Evolutionary conservation across 35 echinoderm and acorn worm genomes (phyloP).

Genomic region (Apostichopus parvimensis): DNA sequence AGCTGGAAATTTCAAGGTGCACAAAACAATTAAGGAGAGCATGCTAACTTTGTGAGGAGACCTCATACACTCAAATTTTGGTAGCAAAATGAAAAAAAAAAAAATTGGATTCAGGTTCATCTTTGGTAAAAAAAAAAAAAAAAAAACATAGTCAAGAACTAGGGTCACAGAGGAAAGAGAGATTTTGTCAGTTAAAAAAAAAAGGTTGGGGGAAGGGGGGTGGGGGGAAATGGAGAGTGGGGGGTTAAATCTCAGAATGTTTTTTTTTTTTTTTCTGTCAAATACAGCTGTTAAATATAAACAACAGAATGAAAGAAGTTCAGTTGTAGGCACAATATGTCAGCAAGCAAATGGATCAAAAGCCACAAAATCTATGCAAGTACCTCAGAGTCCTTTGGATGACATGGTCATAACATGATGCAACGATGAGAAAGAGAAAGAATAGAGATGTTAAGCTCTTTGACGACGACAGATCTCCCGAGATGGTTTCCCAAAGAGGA

Average conservation of each 20-base stretch:
- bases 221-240: not conserved
- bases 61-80: constrained; percentile 21
- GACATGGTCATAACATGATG: constrained; percentile 18
- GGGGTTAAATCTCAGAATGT: not conserved
- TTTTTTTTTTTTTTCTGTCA: not conserved
- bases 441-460: not conserved
- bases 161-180: constrained; percentile 34
- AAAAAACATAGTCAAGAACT: constrained; percentile 19
- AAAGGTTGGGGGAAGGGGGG: not conserved
- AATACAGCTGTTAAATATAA: constrained; percentile 25
- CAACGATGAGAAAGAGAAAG: constrained; percentile 35
- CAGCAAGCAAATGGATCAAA: constrained; percentile 34
- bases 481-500: too few species aligned
- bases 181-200: constrained; percentile 23
- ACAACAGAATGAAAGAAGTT: constrained; percentile 22
- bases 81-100: not conserved
- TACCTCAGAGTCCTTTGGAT: constrained; percentile 33
- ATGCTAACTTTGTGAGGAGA: constrained; percentile 57
- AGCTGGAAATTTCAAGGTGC: not conserved
- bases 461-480: not conserved
- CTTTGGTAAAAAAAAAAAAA: not conserved
- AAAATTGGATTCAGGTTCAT: constrained; percentile 22
- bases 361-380: constrained; percentile 42
- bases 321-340: constrained; percentile 38
- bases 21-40: not conserved